These are phyloP conservation scores for Trissoscelio sp. DNA, from an alignment of 2,888 invertebrate genomes.

Conservation along the genomic window DNA sequence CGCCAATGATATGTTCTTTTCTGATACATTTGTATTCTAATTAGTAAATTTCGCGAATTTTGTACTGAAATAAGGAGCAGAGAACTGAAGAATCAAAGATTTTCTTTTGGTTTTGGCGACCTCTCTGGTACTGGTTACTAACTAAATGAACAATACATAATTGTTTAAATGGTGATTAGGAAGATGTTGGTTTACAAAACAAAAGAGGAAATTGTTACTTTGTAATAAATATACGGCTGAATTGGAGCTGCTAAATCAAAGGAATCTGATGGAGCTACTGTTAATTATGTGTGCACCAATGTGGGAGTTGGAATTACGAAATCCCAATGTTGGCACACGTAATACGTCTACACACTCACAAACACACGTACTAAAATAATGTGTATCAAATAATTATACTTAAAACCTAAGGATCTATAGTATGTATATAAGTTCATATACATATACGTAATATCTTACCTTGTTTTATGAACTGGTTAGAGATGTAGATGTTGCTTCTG, in stretches of 20 bases:
- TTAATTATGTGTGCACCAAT: slow-evolving; percentile 30
- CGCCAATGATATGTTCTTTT: slow-evolving; percentile 44
- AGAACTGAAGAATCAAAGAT: not conserved
- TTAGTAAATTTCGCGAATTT: slow-evolving; percentile 39
- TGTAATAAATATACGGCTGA: not conserved
- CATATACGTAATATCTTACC: slow-evolving; percentile 64
- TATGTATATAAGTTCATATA: slow-evolving; percentile 35
- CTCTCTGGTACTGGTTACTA: slow-evolving; percentile 2
- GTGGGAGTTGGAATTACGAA: not conserved
- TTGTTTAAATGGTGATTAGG: not conserved
- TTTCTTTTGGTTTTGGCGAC: slow-evolving; percentile 10
- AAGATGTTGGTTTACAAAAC: not conserved
- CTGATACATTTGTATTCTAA: not conserved
- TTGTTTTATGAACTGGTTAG: slow-evolving; percentile 52
- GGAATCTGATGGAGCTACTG: slow-evolving; percentile 10
- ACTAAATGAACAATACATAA: slow-evolving; percentile 24
- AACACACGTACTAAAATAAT: slow-evolving; percentile 29
- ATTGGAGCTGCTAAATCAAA: slow-evolving; percentile 13
- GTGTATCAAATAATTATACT: slow-evolving; percentile 38
- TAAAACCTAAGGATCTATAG: slow-evolving; percentile 40
- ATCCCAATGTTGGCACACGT: slow-evolving; percentile 19
- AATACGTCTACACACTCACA: slow-evolving; percentile 49
- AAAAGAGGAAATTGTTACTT: slow-evolving; percentile 5
- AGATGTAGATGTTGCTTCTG: slow-evolving; percentile 47
- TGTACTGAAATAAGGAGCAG: slow-evolving; percentile 43